These are phyloP conservation scores for Stenodera caucasica DNA, from an alignment of 2,888 invertebrate genomes.

Conservation along the genomic window DNA sequence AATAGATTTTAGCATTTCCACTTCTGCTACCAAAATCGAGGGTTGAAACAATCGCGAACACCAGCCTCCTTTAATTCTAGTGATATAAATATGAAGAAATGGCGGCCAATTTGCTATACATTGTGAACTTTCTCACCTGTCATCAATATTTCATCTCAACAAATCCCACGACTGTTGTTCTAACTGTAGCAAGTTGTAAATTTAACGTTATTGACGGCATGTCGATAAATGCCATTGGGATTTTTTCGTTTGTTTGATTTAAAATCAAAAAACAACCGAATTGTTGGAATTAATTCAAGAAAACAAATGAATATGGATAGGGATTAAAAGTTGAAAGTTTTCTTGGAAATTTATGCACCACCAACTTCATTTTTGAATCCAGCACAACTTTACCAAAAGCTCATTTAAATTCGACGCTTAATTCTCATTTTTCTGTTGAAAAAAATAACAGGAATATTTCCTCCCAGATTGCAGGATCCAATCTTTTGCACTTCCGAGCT, in stretches of 20 bases:
- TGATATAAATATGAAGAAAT: too few relatives aligned
- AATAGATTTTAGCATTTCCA: background rate
- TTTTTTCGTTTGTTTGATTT: background rate
- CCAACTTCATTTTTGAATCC: background rate
- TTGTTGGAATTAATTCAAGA: background rate
- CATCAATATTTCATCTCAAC: conserved; percentile 3
- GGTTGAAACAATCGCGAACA: background rate
- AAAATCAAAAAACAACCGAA: background rate
- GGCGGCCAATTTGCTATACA: background rate
- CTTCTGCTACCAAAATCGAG: background rate
- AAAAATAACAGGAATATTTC: too few relatives aligned
- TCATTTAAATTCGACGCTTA: too few relatives aligned
- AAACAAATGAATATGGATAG: background rate
- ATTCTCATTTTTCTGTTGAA: too few relatives aligned
- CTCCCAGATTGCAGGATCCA: too few relatives aligned
- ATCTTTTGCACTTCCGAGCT: too few relatives aligned
- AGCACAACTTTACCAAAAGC: background rate
- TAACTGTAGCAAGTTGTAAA: background rate
- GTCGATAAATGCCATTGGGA: background rate
- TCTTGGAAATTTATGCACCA: background rate
- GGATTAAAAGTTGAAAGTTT: background rate
- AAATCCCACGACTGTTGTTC: background rate
- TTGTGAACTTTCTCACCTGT: conserved; percentile 1
- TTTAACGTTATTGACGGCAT: background rate
- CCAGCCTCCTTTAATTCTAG: too few relatives aligned